Evolutionary conservation across 2,113 vertebrate species (phyloP).

Genomic region (Herpetotheres cachinnans): DNA sequence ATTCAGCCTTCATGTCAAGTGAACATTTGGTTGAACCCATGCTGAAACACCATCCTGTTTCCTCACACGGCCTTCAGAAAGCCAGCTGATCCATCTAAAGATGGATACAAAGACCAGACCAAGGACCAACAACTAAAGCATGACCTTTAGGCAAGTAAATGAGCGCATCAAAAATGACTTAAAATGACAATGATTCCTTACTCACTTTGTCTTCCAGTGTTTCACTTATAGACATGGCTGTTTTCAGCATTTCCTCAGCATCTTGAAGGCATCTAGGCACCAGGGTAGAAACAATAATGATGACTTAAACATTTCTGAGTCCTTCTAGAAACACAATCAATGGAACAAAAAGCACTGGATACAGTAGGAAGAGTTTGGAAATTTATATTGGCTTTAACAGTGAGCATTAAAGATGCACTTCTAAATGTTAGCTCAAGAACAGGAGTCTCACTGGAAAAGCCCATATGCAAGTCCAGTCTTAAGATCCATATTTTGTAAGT

Average conservation of each 20-base stretch:
- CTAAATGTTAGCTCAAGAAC: neutral
- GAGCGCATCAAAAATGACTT: neutral
- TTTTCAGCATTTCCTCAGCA: slow-evolving; percentile 85
- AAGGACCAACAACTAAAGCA: neutral
- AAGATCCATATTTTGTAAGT: neutral
- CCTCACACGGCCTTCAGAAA: neutral
- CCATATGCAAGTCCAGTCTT: neutral
- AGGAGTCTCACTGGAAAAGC: neutral
- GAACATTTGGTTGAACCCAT: accelerated
- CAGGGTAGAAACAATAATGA: neutral
- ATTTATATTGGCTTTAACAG: neutral
- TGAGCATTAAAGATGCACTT: neutral
- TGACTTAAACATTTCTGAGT: neutral
- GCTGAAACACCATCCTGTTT: neutral
- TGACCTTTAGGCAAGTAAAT: neutral
- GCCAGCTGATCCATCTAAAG: neutral
- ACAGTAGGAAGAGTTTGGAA: neutral
- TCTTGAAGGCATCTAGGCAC: slow-evolving; percentile 86
- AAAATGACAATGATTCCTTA: neutral
- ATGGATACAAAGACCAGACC: neutral
- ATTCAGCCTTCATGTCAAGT: neutral
- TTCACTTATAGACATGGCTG: slow-evolving; percentile 81
- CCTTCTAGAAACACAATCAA: neutral
- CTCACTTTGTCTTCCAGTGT: slow-evolving; percentile 86
- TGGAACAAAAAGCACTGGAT: neutral